Base-by-base conservation (phyloP, 2,888 invertebrate species). In the Halictus ligatus region DNA sequence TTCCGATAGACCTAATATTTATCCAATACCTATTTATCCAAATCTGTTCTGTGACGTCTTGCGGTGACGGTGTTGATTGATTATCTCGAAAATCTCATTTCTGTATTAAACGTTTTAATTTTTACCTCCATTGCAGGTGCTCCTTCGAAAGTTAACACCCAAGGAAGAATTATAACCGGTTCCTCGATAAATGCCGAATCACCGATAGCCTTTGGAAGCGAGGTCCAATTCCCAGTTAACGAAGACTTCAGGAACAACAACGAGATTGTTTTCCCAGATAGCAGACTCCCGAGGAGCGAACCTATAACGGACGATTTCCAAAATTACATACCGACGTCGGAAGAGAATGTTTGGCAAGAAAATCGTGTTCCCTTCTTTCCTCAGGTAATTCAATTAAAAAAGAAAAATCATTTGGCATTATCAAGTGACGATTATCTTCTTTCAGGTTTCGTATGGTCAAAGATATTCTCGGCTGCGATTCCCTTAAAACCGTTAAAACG, bases 261-360 rank as follows among this genome's bases (percentile, higher is more conserved):
- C 8, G 76, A 73, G 0, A 54, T 91, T 10, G 43, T 80, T n/a
- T 91, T 90, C 8, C 89, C 86, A 1, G 15, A 50, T 64, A 50
- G 77, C 8, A 72, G 82, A 8, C 29, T 73, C 7, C 54, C 35
- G 10, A 69, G 15, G 7, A 35, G 64, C 29, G 78, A 67, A 25
- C 10, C 69, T 15, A 5, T 54, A n/a, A 58, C 60, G 35, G 83
- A 76, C 12, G 79, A 78, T 40, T 46, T 83, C 7, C 12, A 78
- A 1, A 81, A 84, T 40, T 73, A 76, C 18, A 40, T 64, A n/a
- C 12, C 48, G 1, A 54, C 67, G 5, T 71, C 72, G 6, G 78
- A 83, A 12, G 10, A n/a, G 7, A 64, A 69, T 1, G 12, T 21
- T 12, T 75, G 50, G 35, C 81, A 64, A 25, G 21, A 58, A 10